phyloP scores from a whole-genome alignment of 2,113 vertebrate genomes.

The Pelodiscus sinensis region DNA sequence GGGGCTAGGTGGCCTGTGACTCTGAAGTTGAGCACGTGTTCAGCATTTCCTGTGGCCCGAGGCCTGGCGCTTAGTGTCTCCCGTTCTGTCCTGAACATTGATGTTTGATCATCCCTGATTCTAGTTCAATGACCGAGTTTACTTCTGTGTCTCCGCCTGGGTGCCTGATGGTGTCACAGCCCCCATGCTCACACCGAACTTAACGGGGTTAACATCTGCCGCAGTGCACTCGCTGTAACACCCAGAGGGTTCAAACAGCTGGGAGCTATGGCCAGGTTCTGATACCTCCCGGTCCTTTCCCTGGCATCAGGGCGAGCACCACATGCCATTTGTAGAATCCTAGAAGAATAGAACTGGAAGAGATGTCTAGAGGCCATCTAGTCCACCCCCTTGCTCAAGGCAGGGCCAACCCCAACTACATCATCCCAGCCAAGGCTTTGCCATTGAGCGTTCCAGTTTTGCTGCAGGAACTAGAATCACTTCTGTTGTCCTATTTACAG shows the following conservation, averaged over 20 bases:
- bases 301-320: neutral
- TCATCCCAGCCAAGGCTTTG: too few species aligned
- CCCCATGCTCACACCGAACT: accelerated
- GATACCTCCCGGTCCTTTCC: neutral
- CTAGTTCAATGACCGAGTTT: neutral
- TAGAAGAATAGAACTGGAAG: neutral
- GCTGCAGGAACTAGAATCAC: neutral
- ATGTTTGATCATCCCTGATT: neutral
- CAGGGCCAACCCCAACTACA: too few species aligned
- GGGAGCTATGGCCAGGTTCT: neutral
- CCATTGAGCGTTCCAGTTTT: too few species aligned
- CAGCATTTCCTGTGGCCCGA: neutral
- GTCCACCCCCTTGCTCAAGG: too few species aligned
- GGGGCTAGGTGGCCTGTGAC: accelerated
- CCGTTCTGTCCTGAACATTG: neutral
- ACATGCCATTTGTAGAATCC: neutral
- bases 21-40: neutral
- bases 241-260: neutral
- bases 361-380: too few species aligned
- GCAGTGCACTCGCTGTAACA: neutral
- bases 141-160: neutral
- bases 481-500: neutral
- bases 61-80: neutral
- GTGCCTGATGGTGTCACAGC: neutral
- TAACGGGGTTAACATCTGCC: neutral